phyloP scores from a whole-genome alignment of 2,113 vertebrate species.

The Vulpes lagopus region DNA sequence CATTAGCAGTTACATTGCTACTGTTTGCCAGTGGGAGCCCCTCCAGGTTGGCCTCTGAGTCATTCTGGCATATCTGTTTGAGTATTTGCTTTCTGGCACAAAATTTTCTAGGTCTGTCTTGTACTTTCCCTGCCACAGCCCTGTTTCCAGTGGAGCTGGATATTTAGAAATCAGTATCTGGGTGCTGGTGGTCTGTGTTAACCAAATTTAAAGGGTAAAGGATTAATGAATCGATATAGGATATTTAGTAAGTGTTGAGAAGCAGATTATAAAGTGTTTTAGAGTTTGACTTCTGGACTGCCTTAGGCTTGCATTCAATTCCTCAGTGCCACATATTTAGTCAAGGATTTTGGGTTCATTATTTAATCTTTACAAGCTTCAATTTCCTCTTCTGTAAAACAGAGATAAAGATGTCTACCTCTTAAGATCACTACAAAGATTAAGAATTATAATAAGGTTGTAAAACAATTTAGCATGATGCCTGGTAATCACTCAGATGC shows the following conservation, averaged over 20 bases:
- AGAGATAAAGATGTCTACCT: not conserved
- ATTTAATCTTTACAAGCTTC: not conserved
- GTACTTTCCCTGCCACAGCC: not conserved
- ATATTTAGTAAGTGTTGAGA: not conserved
- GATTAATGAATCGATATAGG: not conserved
- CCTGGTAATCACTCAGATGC: not conserved
- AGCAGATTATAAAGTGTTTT: not conserved
- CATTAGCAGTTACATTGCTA: not conserved
- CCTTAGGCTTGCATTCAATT: not conserved
- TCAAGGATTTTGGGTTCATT: not conserved
- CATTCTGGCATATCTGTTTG: not conserved
- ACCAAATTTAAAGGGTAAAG: not conserved
- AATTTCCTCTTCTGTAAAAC: not conserved
- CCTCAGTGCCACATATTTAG: not conserved
- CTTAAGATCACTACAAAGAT: not conserved
- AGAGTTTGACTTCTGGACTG: not conserved
- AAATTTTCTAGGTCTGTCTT: not conserved
- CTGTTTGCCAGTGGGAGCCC: not conserved
- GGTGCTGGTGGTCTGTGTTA: not conserved
- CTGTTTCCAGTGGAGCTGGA: not conserved
- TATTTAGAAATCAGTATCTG: not conserved
- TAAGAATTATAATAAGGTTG: not conserved
- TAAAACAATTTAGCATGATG: not conserved
- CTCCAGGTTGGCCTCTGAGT: not conserved
- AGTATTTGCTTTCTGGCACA: not conserved